Conservation (phyloP, 2,888 invertebrate species). For the Rhagonycha lutea region DNA sequence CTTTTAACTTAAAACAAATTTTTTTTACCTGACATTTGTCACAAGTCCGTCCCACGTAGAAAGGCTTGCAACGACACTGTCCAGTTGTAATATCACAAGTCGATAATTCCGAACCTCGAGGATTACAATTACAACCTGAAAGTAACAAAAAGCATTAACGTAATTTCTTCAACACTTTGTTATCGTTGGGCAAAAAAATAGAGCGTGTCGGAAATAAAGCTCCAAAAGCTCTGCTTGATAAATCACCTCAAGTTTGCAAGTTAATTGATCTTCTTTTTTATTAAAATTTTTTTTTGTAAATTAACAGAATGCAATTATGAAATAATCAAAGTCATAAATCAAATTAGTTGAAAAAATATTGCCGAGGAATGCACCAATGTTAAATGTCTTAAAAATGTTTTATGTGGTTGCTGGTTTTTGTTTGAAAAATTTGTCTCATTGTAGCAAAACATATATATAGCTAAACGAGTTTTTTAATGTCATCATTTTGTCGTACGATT, state of each 20-base stretch:
- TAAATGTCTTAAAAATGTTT: background rate
- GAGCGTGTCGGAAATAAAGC: background rate
- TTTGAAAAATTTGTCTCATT: background rate
- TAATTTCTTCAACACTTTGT: background rate
- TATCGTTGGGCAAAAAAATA: background rate
- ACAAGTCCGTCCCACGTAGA: slow-evolving; percentile 76
- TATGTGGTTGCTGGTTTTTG: background rate
- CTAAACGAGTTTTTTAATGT: background rate
- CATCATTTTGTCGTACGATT: background rate
- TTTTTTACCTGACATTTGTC: slow-evolving; percentile 72
- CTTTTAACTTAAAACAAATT: background rate
- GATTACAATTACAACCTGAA: slow-evolving; percentile 85
- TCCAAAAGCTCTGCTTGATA: background rate
- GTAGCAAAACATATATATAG: background rate
- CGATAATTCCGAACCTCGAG: slow-evolving; percentile 69
- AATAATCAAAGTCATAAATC: background rate
- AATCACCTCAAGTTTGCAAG: background rate
- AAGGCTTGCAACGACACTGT: slow-evolving; percentile 75
- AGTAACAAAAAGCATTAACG: slow-evolving; percentile 45
- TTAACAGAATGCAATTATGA: background rate
- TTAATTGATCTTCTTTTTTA: background rate
- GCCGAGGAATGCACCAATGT: background rate
- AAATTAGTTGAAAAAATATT: background rate
- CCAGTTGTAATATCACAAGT: slow-evolving; percentile 78
- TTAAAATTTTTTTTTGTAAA: background rate